phyloP scores from a whole-genome alignment of 1,140 invertebrate genomes.

The Odontomachus brunneus region DNA sequence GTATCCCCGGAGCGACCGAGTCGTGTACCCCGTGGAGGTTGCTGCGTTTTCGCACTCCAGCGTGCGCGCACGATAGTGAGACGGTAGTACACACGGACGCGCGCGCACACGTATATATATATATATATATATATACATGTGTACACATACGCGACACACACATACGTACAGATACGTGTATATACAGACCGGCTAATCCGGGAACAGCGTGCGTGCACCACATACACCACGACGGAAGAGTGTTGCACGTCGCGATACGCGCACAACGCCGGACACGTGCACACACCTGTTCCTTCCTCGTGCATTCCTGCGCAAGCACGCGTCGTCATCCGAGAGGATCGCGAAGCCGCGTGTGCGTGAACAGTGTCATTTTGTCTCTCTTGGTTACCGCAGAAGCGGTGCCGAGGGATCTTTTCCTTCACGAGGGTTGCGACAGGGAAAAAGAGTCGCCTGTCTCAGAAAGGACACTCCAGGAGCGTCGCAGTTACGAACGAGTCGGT shows the following conservation, averaged over 20 bases:
- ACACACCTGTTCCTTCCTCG: conserved; percentile 66
- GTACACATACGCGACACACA: neutral
- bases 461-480: too few species aligned
- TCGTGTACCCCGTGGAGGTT: conserved; percentile 79
- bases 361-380: conserved; percentile 5
- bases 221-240: neutral
- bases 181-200: neutral
- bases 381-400: neutral
- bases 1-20: conserved; percentile 85
- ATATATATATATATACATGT: neutral
- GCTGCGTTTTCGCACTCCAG: conserved; percentile 69
- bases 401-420: neutral
- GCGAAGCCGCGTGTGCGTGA: neutral
- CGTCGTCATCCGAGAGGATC: neutral
- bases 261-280: conserved; percentile 27
- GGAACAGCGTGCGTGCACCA: neutral
- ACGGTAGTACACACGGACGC: conserved; percentile 34
- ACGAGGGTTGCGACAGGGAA: neutral
- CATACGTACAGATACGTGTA: neutral
- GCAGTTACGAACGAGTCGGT: neutral
- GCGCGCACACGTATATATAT: conserved; percentile 38
- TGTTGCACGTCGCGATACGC: neutral
- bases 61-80: conserved; percentile 31
- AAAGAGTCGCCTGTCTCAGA: neutral
- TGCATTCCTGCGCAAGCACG: conserved; percentile 23